These are phyloP conservation scores for Harpalus rubripes DNA, from an alignment of 2,888 invertebrate species.

Conservation along the genomic window DNA sequence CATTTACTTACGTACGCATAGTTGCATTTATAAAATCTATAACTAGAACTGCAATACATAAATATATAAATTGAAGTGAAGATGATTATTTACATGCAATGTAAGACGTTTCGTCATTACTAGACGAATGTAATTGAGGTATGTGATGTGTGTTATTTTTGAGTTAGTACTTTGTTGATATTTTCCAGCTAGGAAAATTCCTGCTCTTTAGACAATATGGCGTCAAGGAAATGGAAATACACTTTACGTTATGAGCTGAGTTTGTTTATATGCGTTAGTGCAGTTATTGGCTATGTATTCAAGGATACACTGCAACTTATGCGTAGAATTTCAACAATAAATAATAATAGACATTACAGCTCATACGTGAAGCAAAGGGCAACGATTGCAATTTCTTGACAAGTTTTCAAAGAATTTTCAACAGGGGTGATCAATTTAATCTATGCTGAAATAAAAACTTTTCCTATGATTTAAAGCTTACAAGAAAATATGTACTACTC, in stretches of 20 bases:
- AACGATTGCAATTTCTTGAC: not conserved
- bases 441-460: too few relatives aligned
- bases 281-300: not conserved
- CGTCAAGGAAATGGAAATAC: slow-evolving; percentile 17
- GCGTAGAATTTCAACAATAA: not conserved
- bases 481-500: too few relatives aligned
- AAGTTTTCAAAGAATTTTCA: too few relatives aligned
- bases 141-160: not conserved
- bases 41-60: not conserved
- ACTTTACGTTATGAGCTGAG: not conserved
- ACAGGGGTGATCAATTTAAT: too few relatives aligned
- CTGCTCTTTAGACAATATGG: slow-evolving; percentile 12
- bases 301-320: not conserved
- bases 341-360: not conserved
- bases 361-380: not conserved
- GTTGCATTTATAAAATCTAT: not conserved
- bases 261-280: not conserved
- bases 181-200: not conserved
- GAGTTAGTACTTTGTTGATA: not conserved
- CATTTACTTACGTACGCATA: too few relatives aligned
- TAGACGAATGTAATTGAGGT: not conserved
- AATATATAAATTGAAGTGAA: not conserved
- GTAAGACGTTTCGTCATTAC: not conserved
- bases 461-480: too few relatives aligned
- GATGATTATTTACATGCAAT: not conserved